Percentiles rank a stretch among this genome's conserved stretches.
These are phyloP conservation scores for Spodoptera frugiperda DNA, from an alignment of 1,140 invertebrate species.

Conservation along the genomic window DNA sequence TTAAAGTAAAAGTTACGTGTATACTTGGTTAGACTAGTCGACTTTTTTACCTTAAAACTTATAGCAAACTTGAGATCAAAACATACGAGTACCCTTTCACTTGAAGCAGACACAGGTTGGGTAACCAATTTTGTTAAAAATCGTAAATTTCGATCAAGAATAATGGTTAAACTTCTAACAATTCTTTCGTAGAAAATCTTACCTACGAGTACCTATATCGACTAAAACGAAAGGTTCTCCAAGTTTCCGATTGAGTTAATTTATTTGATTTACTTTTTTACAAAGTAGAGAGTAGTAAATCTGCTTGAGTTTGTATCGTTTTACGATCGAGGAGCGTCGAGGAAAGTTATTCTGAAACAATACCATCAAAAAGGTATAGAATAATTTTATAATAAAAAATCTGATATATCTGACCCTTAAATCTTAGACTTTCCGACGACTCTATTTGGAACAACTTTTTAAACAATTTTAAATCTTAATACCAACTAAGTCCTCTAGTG, in stretches of 20 bases:
- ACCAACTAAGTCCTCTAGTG: too few species aligned
- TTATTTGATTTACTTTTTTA: too few species aligned
- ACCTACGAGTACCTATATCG: background rate
- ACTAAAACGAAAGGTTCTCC: background rate
- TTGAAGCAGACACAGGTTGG: background rate
- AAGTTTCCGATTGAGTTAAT: background rate
- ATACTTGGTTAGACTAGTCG: too few species aligned
- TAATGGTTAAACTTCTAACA: conserved; percentile 17
- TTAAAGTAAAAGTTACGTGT: too few species aligned
- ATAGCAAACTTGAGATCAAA: background rate
- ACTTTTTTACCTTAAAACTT: background rate
- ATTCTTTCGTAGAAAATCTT: background rate
- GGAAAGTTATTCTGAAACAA: too few species aligned
- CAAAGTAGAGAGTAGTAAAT: background rate
- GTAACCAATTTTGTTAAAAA: background rate
- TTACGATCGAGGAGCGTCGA: too few species aligned
- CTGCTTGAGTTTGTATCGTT: background rate
- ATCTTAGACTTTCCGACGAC: too few species aligned
- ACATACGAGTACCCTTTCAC: conserved; percentile 4
- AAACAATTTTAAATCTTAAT: too few species aligned
- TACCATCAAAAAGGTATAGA: too few species aligned
- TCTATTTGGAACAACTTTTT: too few species aligned
- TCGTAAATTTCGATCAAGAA: conserved; percentile 16
- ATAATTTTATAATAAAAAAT: too few species aligned
- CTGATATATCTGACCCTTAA: too few species aligned